Evolutionary conservation across 2,797 vertebrate genomes (phyloP).

Genomic region (Chaenodraco wilsoni): DNA sequence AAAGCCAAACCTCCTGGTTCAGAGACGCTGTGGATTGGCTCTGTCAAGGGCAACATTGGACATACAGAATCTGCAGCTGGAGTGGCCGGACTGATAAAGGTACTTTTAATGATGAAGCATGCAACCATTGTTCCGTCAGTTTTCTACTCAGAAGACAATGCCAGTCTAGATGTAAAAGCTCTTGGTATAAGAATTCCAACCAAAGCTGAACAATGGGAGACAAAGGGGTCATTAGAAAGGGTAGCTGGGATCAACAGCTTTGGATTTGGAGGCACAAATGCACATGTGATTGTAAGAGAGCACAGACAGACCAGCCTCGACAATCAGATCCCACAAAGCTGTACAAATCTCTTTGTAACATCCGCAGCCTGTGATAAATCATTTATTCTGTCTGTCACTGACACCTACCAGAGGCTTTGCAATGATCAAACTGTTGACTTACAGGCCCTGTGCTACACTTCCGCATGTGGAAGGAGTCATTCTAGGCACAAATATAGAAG

Average conservation of each 20-base stretch:
- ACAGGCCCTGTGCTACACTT: constrained; percentile 85
- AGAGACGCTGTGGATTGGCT: constrained; percentile 82
- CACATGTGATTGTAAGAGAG: constrained; percentile 86
- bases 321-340: constrained; percentile 49
- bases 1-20: constrained; percentile 75
- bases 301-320: constrained; percentile 60
- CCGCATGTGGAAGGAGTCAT: constrained; percentile 89
- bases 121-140: constrained; percentile 87
- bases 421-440: constrained; percentile 67
- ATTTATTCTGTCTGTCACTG: constrained; percentile 71
- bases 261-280: constrained; percentile 93
- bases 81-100: constrained; percentile 89
- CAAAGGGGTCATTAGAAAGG: constrained; percentile 71
- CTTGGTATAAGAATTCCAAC: constrained; percentile 83
- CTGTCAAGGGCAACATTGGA: constrained; percentile 92
- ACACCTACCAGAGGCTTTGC: constrained; percentile 79
- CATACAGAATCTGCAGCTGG: constrained; percentile 92
- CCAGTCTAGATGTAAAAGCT: constrained; percentile 82
- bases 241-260: constrained; percentile 90
- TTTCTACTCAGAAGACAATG: constrained; percentile 83
- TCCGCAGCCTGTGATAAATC: constrained; percentile 87
- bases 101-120: constrained; percentile 92
- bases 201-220: constrained; percentile 82
- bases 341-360: constrained; percentile 80
- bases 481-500: constrained; percentile 84